Evolutionary conservation across 2,888 invertebrate genomes (phyloP), one percentile per base, ranked within the genome.

Genomic region (Galerucella pusilla): DNA sequence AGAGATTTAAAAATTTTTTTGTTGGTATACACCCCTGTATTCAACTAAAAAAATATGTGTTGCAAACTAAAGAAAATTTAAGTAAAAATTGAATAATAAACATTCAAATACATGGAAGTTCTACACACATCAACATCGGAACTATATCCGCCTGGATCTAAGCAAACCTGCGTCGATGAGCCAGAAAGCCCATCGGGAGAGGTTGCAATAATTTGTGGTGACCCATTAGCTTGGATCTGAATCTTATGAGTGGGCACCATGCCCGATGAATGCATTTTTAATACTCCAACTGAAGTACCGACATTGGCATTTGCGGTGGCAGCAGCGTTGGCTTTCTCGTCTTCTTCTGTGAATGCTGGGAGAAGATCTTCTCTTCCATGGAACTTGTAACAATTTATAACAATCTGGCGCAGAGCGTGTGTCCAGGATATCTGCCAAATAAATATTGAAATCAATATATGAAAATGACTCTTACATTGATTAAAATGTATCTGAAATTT

Each of bases 321-420:
- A 85, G 91, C 81, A 85, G 90, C 89, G 83, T 91, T 91, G 20
- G 91, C 91, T 82, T 95, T 94, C 78, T 96, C 96, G 76, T 96
- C 96, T 75, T 97, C 96, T 85, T 97, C 97, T 70, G 93, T 94
- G 89, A 98, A 98, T 59, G 97, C 96, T 16, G 98, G 97, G 85
- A 98, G 89, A 79, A 98, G 90, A 88, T 98, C 98, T 89, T 97
- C 97, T 81, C 98, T 91, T 0, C 97, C 97, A 88, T 98, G 98
- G 90, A 96, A 98, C 90, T 97, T 97, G 90, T 98, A 98, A 89
- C 98, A 98, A 89, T 98, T 98, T 85, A 97, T 95, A 77, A 98
- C 98, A 83, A 98, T 98, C 89, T 97, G 97, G 67, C 98, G 91
- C 82, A 98, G 90, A 46, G 98, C 98, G 88, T 98, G 97, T 42